Percentiles rank a stretch among this genome's conserved stretches.
These are phyloP conservation scores for Doryteuthis pealeii DNA, from an alignment of 1,140 invertebrate species.

Conservation along the genomic window DNA sequence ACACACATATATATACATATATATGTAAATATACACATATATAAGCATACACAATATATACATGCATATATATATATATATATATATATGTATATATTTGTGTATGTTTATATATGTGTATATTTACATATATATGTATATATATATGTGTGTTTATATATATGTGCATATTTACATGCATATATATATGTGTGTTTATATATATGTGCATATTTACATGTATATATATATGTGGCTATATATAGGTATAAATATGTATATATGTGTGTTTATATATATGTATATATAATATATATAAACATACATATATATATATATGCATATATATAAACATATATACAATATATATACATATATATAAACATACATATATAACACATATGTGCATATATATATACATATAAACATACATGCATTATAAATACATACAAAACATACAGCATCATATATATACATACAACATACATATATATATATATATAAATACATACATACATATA, in stretches of 20 bases:
- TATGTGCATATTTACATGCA: not conserved
- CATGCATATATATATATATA: not conserved
- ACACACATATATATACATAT: not conserved
- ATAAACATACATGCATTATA: not conserved
- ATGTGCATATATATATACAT: not conserved
- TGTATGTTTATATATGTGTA: not conserved
- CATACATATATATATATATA: too few species aligned
- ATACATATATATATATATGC: not conserved
- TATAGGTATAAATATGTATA: too few species aligned
- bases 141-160: not conserved
- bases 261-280: too few species aligned
- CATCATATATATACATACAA: too few species aligned
- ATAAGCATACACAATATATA: not conserved
- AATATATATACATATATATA: constrained; percentile 1
- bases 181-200: not conserved
- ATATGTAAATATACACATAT: not conserved
- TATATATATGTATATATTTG: not conserved
- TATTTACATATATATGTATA: constrained; percentile 3
- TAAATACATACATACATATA: too few species aligned
- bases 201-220: not conserved
- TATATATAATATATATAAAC: not conserved
- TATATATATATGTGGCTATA: not conserved
- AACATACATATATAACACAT: not conserved
- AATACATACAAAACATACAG: too few species aligned
- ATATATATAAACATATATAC: not conserved